These are phyloP conservation scores for Drosophila santomea DNA, from an alignment of 1,140 invertebrate species.

Conservation along the genomic window DNA sequence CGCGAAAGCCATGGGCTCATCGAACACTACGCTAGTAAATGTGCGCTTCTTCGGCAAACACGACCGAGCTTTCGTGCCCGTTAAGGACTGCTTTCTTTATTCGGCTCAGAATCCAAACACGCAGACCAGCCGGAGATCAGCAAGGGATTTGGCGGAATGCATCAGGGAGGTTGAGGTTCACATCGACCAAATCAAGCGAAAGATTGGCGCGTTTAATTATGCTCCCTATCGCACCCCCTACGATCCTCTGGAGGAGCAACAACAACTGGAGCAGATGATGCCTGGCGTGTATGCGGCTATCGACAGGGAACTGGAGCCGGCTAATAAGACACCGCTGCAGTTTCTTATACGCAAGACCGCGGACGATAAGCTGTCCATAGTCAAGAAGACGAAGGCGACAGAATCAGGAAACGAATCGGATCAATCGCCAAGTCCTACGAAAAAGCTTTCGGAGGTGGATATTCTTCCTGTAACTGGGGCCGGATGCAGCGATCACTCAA, in stretches of 20 bases:
- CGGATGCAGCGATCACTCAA: conserved; percentile 34
- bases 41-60: conserved; percentile 97
- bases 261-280: conserved; percentile 89
- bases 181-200: conserved; percentile 89
- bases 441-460: conserved; percentile 33
- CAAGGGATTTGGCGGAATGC: conserved; percentile 85
- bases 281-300: conserved; percentile 85
- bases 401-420: conserved; percentile 78
- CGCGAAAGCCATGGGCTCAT: conserved; percentile 93
- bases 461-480: neutral
- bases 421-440: conserved; percentile 55
- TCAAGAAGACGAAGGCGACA: conserved; percentile 72
- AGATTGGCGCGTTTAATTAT: conserved; percentile 92
- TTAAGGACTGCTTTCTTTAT: conserved; percentile 93
- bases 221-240: conserved; percentile 90
- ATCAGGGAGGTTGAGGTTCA: conserved; percentile 90
- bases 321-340: conserved; percentile 82
- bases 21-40: conserved; percentile 91
- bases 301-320: conserved; percentile 58
- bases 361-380: conserved; percentile 79
- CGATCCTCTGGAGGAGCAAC: conserved; percentile 88
- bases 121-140: conserved; percentile 76
- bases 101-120: conserved; percentile 89
- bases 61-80: conserved; percentile 95
- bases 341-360: conserved; percentile 80